A percentile compares a stretch with the other conserved stretches of the same genome.
Evolutionary conservation across 1,140 invertebrate species (phyloP).

Genomic region (Temnothorax nylanderi): DNA sequence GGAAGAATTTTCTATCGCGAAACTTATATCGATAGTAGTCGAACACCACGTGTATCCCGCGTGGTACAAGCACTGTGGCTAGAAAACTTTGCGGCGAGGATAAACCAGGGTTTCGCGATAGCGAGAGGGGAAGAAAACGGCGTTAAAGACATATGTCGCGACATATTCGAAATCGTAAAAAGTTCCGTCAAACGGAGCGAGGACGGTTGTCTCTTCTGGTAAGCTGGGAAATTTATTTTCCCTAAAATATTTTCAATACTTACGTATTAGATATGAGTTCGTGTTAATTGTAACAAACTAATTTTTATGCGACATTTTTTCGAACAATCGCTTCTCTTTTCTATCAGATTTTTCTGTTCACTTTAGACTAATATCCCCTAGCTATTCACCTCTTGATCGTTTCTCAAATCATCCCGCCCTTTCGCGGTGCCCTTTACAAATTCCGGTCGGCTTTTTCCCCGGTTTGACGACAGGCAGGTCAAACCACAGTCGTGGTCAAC

Average conservation of each 20-base stretch:
- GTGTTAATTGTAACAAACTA: neutral
- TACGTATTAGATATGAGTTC: neutral
- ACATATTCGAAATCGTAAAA: slow-evolving; percentile 5
- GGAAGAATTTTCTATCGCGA: slow-evolving; percentile 12
- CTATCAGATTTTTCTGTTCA: neutral
- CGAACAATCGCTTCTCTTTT: neutral
- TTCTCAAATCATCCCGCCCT: neutral
- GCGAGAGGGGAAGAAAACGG: no score
- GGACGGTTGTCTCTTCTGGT: neutral
- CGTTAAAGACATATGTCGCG: slow-evolving; percentile 45
- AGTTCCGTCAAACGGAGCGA: neutral
- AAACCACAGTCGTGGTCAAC: slow-evolving; percentile 30
- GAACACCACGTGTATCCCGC: neutral
- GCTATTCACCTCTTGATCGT: neutral
- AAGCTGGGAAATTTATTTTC: neutral
- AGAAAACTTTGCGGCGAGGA: slow-evolving; percentile 25
- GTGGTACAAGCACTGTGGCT: slow-evolving; percentile 10
- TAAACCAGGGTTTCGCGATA: slow-evolving; percentile 26
- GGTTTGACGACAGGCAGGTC: slow-evolving; percentile 15
- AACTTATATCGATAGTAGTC: slow-evolving; percentile 15
- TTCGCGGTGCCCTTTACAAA: neutral
- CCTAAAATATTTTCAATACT: no score
- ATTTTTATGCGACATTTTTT: neutral
- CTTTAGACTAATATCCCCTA: neutral
- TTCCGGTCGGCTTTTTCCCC: neutral